phyloP scores from a whole-genome alignment of 2,113 vertebrate genomes.

The Oryctolagus cuniculus region DNA sequence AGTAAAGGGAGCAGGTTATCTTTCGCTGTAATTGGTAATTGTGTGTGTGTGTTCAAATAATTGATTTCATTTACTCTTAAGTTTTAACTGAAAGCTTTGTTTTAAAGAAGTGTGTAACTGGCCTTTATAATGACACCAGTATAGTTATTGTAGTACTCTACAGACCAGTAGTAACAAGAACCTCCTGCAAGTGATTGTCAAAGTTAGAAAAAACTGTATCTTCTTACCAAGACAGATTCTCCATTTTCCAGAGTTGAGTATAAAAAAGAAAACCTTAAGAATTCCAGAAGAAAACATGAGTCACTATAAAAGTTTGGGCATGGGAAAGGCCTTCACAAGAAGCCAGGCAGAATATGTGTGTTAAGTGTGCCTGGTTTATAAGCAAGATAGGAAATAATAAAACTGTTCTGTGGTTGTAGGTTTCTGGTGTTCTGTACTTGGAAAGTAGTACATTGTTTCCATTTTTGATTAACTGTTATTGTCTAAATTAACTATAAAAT shows the following conservation, averaged over 20 bases:
- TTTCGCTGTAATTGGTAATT: constrained; percentile 5
- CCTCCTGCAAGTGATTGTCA: neutral
- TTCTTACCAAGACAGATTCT: neutral
- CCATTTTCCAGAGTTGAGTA: neutral
- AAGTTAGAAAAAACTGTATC: neutral
- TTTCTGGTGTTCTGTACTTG: neutral
- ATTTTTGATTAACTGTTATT: no score
- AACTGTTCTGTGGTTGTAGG: neutral
- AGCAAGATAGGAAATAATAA: neutral
- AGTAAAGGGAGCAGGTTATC: neutral
- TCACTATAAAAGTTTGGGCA: neutral
- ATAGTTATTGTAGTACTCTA: neutral
- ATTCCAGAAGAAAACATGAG: neutral
- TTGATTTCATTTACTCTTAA: neutral
- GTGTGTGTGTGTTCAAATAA: neutral
- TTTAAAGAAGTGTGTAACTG: constrained; percentile 19
- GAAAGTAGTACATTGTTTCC: no score
- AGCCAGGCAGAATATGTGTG: neutral
- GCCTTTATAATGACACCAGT: neutral
- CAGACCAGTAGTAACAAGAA: neutral
- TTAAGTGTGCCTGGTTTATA: neutral
- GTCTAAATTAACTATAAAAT: neutral
- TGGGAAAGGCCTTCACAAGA: neutral
- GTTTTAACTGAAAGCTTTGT: constrained; percentile 22
- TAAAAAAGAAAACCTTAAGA: neutral